Evolutionary conservation across 2,797 vertebrate genomes (phyloP).

Genomic region (Remorina albescens): DNA sequence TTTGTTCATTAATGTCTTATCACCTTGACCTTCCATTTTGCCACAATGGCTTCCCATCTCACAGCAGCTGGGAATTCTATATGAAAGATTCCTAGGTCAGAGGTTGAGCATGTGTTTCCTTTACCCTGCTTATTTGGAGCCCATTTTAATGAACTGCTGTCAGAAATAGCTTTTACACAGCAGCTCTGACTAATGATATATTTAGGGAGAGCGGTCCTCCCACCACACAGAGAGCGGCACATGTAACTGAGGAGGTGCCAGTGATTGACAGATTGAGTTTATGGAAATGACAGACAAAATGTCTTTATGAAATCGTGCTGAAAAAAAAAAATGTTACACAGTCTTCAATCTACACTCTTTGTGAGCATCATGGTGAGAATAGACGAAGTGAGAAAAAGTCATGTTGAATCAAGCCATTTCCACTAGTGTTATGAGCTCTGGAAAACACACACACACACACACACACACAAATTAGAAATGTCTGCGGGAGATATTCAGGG

Average conservation of each 20-base stretch:
- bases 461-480: conserved; percentile 7
- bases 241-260: conserved; percentile 21
- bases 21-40: conserved; percentile 38
- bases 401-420: not conserved
- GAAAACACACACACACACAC: conserved; percentile 1
- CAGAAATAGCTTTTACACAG: conserved; percentile 38
- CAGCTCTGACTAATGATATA: conserved; percentile 63
- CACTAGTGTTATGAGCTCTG: not conserved
- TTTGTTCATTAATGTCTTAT: conserved; percentile 35
- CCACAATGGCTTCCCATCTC: conserved; percentile 4
- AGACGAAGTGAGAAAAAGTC: not conserved
- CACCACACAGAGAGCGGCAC: conserved; percentile 54
- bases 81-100: conserved; percentile 36
- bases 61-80: conserved; percentile 7
- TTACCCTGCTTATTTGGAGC: conserved; percentile 28
- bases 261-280: conserved; percentile 80
- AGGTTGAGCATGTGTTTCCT: conserved; percentile 42
- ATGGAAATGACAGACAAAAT: conserved; percentile 68
- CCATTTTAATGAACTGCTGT: conserved; percentile 54
- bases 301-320: conserved; percentile 66
- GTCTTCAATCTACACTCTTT: conserved; percentile 15
- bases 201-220: conserved; percentile 57
- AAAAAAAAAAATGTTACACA: conserved; percentile 51
- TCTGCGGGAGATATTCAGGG: conserved; percentile 8
- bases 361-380: conserved; percentile 7